phyloP scores from a whole-genome alignment of 1,140 invertebrate species.

The Zaprionus camerounensis region DNA sequence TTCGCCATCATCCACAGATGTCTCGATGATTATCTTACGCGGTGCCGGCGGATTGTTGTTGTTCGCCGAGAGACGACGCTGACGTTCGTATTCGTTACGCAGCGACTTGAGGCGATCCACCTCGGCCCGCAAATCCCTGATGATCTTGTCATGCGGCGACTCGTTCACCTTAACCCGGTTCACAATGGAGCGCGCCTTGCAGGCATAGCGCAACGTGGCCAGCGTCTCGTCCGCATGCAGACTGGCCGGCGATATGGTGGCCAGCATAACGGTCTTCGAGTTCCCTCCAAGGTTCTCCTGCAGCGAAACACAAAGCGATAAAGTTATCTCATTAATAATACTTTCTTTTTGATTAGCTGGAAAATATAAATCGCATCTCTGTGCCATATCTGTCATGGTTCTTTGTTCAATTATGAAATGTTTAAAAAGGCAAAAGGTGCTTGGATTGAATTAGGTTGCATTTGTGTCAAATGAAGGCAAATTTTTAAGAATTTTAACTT shows the following conservation, averaged over 20 bases:
- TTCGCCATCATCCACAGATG: slow-evolving; percentile 83
- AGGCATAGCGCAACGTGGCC: slow-evolving; percentile 94
- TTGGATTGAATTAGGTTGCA: no score
- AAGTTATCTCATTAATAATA: slow-evolving; percentile 7
- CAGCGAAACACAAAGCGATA: slow-evolving; percentile 32
- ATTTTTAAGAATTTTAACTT: no score
- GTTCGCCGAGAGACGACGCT: slow-evolving; percentile 70
- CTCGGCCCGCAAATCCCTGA: slow-evolving; percentile 92
- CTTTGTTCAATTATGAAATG: no score
- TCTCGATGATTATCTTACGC: slow-evolving; percentile 81
- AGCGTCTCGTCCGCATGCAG: slow-evolving; percentile 92
- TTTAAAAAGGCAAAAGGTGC: no score
- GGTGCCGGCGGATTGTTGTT: slow-evolving; percentile 71
- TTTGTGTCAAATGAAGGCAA: no score
- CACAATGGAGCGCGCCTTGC: slow-evolving; percentile 95
- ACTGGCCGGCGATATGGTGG: slow-evolving; percentile 91
- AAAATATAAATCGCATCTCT: not conserved
- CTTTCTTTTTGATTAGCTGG: not conserved
- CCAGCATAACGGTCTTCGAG: slow-evolving; percentile 95
- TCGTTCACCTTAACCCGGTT: slow-evolving; percentile 98
- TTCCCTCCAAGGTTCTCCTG: slow-evolving; percentile 96
- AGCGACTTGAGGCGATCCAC: slow-evolving; percentile 87
- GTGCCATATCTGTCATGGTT: not conserved
- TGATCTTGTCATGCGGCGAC: slow-evolving; percentile 93
- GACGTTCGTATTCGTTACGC: slow-evolving; percentile 86